These are phyloP conservation scores for Idaea aversata DNA, from an alignment of 2,888 invertebrate genomes.

Conservation along the genomic window DNA sequence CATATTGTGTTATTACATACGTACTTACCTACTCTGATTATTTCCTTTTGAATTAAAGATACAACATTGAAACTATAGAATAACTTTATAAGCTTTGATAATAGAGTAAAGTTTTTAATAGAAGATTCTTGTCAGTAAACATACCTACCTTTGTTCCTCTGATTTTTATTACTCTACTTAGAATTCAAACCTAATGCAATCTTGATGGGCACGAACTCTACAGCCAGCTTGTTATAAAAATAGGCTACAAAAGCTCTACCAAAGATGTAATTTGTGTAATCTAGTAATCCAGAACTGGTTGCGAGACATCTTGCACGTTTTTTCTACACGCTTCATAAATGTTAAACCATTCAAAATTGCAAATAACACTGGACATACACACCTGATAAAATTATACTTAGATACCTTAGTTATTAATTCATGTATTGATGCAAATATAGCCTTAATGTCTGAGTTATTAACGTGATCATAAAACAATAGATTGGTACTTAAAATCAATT, in stretches of 20 bases:
- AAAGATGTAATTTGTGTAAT: constrained; percentile 17
- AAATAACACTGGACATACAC: background rate
- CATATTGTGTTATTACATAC: too few relatives aligned
- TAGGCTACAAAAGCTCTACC: background rate
- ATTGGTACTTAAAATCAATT: too few relatives aligned
- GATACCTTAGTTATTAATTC: background rate
- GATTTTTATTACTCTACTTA: background rate
- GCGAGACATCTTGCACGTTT: constrained; percentile 49
- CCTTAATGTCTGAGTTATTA: too few relatives aligned
- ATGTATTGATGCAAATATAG: too few relatives aligned
- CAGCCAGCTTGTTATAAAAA: background rate
- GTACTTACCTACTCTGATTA: too few relatives aligned
- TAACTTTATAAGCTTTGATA: too few relatives aligned
- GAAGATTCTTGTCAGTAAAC: too few relatives aligned
- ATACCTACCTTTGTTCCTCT: too few relatives aligned
- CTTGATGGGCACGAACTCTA: background rate
- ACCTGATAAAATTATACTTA: background rate
- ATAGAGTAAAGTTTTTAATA: too few relatives aligned
- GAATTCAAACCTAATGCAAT: background rate
- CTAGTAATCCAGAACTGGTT: constrained; percentile 38
- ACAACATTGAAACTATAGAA: too few relatives aligned
- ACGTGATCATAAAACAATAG: too few relatives aligned
- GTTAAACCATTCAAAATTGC: background rate
- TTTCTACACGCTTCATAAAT: constrained; percentile 14
- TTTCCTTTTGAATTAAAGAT: too few relatives aligned